Evolutionary conservation across 1,140 invertebrate genomes (phyloP).

Genomic region (Pseudachorutes palmiensis): DNA sequence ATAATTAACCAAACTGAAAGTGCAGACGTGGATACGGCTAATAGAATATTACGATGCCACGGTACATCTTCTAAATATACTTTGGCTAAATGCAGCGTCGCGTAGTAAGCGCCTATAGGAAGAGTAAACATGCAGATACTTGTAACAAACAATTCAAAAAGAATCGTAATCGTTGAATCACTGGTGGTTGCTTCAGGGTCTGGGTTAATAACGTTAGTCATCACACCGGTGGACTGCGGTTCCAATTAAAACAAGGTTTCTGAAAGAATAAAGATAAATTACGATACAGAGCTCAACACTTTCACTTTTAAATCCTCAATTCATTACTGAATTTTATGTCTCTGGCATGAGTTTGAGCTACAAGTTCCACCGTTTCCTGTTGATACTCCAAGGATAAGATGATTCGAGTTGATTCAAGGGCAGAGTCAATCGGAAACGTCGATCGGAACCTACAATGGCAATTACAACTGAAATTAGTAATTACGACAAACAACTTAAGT

Average conservation of each 20-base stretch:
- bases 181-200: not conserved
- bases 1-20: conserved; percentile 70
- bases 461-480: no score
- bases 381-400: no score
- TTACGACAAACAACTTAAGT: no score
- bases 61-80: conserved; percentile 53
- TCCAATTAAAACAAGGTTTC: not conserved
- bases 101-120: conserved; percentile 66
- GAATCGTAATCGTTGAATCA: conserved; percentile 40
- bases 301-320: no score
- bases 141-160: conserved; percentile 61
- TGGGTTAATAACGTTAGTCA: not conserved
- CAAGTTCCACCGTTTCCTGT: no score
- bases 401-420: no score
- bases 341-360: no score
- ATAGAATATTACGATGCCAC: conserved; percentile 55
- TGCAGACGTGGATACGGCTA: conserved; percentile 65
- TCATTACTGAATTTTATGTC: no score
- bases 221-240: not conserved
- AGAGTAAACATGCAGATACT: conserved; percentile 73
- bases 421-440: no score
- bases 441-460: no score
- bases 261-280: no score
- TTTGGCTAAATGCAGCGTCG: conserved; percentile 52
- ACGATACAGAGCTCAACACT: no score